Evolutionary conservation across 2,888 invertebrate genomes (phyloP), one percentile per base, ranked within the genome.

Genomic region (Eudasyphora cyanicolor): DNA sequence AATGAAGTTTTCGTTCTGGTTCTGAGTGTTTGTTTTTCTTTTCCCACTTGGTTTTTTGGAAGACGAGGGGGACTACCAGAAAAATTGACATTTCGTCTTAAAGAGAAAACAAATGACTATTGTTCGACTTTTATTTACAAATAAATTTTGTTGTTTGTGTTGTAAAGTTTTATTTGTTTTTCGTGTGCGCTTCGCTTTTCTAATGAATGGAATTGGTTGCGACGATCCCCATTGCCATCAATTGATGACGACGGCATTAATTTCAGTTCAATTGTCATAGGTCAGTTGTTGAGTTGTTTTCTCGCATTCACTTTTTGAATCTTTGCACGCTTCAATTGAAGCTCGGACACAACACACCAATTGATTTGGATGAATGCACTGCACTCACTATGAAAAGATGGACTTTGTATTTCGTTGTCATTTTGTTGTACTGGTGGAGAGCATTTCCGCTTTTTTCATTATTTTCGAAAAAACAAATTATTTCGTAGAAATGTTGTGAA

Each of bases 191-290:
- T 45, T 45, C 45, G 45, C 45, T n/a, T n/a, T n/a, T 45, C 45
- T 32, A 32, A 32, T n/a, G 19, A 57, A 24, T 57, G 57, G 27
- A 57, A 51, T 51, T 51, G 51, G 19, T 14, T 57, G 57, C 24
- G 1, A 3, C 14, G 57, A 27, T 21, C n/a, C 12, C 35, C 29
- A 60, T 21, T 60, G 17, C 29, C 24, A 24, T 24, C 67, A 67
- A 67, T 67, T 67, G 24, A 78, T 51, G 38, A 62, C 32, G 51
- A 27, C 64, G 75, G 74, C 70, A 64, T 35, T 75, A 83, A 70
- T 64, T 77, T 70, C 35, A 75, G 81, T 81, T 79, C 74, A 76
- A 79, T 77, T 84, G 81, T 76, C 84, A 81, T 75, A 84, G 84
- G 84, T 84, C 81, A 84, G 81, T 76, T 78, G 38, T 21, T 24